Conservation (phyloP, 2,113 vertebrate species). For the Rhabdomys dilectus region DNA sequence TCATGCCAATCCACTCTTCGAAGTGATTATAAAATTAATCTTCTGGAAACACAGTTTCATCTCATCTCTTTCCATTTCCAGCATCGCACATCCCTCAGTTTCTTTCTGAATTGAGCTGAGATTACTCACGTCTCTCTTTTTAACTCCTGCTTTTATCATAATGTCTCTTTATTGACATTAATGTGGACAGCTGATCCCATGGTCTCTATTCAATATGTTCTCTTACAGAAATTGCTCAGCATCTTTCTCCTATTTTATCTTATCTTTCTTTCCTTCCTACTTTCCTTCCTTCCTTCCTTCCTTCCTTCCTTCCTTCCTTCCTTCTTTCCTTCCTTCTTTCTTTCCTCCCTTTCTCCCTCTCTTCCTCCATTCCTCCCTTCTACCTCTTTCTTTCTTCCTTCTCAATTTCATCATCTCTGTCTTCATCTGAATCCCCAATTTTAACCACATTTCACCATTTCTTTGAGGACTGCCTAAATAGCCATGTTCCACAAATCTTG, state of each 20-base stretch:
- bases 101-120: conserved; percentile 49
- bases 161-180: background rate
- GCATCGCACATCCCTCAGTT: background rate
- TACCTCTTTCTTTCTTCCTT: no score
- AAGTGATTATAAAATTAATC: conserved; percentile 75
- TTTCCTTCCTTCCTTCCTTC: no score
- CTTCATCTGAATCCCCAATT: background rate
- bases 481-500: background rate
- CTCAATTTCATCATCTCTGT: background rate
- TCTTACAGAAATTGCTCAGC: background rate
- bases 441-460: background rate
- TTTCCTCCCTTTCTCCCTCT: no score
- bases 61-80: conserved; percentile 53
- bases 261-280: background rate
- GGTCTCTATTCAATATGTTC: background rate
- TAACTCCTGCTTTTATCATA: background rate
- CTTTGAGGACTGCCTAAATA: background rate
- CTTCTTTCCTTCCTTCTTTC: background rate
- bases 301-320: fast-evolving
- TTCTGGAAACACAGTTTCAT: conserved; percentile 67
- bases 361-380: no score
- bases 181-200: background rate
- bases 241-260: background rate
- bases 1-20: conserved; percentile 67
- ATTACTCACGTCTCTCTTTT: background rate